Conservation (phyloP, 2,797 vertebrate species). For the Bufotes viridis region DNA sequence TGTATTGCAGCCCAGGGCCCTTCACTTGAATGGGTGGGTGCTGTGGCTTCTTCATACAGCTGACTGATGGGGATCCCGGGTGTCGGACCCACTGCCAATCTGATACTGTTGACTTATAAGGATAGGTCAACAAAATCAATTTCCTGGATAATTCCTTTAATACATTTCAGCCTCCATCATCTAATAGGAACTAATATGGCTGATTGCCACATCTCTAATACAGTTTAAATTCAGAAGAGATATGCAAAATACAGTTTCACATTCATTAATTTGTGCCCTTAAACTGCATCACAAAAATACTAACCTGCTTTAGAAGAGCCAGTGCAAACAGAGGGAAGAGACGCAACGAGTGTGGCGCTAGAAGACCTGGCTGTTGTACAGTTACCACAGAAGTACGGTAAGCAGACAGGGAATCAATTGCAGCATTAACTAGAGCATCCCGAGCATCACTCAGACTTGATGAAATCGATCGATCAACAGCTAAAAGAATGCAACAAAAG, state of each 20-base stretch:
- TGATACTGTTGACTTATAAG: too few species aligned
- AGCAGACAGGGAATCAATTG: constrained; percentile 87
- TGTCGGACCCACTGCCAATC: too few species aligned
- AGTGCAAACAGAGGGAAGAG: constrained; percentile 91
- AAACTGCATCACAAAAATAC: constrained; percentile 6
- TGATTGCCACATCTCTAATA: too few species aligned
- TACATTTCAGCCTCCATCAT: too few species aligned
- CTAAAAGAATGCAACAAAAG: constrained; percentile 65
- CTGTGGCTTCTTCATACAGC: too few species aligned
- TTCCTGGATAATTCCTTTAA: too few species aligned
- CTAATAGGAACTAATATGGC: too few species aligned
- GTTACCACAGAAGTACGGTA: constrained; percentile 86
- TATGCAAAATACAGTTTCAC: neutral
- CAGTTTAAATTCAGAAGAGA: neutral
- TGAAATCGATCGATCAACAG: constrained; percentile 89
- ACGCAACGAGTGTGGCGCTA: constrained; percentile 84
- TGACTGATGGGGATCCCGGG: too few species aligned
- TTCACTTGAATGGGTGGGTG: too few species aligned
- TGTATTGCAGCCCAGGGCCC: too few species aligned
- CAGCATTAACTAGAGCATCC: constrained; percentile 92
- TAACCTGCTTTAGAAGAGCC: constrained; percentile 93
- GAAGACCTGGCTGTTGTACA: constrained; percentile 89
- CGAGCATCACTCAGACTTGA: constrained; percentile 90
- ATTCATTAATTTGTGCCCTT: too few species aligned
- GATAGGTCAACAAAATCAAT: too few species aligned